phyloP scores from a whole-genome alignment of 1,140 invertebrate species.

The Platyscapa corneri region DNA sequence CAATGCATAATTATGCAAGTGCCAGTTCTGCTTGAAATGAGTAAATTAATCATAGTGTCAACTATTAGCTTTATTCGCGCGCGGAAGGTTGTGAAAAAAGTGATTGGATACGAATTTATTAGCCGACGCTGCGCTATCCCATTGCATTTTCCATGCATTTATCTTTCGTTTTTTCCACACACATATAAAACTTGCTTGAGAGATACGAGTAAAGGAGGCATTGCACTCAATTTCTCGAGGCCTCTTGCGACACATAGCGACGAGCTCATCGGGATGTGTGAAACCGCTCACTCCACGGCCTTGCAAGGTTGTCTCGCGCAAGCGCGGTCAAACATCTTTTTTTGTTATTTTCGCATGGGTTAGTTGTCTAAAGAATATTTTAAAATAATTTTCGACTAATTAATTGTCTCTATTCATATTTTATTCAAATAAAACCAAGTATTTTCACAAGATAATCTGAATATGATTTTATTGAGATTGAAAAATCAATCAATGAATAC shows the following conservation, averaged over 20 bases:
- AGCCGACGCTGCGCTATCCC: background rate
- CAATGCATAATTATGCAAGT: background rate
- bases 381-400: background rate
- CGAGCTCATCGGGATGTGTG: background rate
- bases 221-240: constrained; percentile 46
- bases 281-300: constrained; percentile 47
- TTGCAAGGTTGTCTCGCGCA: constrained; percentile 53
- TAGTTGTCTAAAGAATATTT: background rate
- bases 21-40: background rate
- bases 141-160: background rate
- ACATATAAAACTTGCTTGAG: background rate
- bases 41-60: background rate
- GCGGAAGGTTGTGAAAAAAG: background rate
- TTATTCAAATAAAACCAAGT: no score
- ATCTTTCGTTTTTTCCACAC: background rate
- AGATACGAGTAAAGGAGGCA: constrained; percentile 32
- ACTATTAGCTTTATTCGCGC: background rate
- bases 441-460: background rate
- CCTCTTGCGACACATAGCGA: constrained; percentile 19
- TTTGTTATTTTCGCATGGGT: background rate
- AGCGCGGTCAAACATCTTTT: background rate
- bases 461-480: no score
- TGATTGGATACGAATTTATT: background rate
- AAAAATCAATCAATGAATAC: background rate
- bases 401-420: background rate